A percentile compares a stretch with the other conserved stretches of the same genome.
Conservation (phyloP, 2,888 invertebrate species). For the Antheraea yamamai region DNA sequence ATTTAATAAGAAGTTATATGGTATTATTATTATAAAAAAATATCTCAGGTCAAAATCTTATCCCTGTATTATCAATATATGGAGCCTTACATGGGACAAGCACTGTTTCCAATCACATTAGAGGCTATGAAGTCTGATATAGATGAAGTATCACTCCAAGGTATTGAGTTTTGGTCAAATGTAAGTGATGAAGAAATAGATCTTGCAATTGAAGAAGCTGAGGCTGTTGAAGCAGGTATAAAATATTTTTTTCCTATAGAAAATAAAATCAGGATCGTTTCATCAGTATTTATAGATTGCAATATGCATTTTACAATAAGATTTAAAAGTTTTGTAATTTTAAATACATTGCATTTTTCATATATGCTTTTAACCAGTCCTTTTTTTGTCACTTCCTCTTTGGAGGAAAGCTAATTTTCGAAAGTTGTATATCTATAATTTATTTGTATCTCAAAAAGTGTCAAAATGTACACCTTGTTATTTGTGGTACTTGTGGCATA, state of each 20-base stretch:
- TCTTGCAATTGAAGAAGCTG: slow-evolving; percentile 95
- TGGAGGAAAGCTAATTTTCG: too few relatives aligned
- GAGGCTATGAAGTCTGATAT: slow-evolving; percentile 99
- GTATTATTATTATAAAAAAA: not conserved
- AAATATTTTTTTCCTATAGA: slow-evolving; percentile 15
- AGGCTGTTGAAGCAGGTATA: slow-evolving; percentile 91
- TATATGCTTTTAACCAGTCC: too few relatives aligned
- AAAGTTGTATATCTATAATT: too few relatives aligned
- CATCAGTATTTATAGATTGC: not conserved
- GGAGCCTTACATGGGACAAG: slow-evolving; percentile 99
- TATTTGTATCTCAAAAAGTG: too few relatives aligned
- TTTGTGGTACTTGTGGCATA: too few relatives aligned
- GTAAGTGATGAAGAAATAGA: slow-evolving; percentile 99
- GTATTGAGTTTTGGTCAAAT: slow-evolving; percentile 99
- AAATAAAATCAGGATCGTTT: slow-evolving; percentile 8
- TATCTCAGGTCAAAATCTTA: slow-evolving; percentile 90
- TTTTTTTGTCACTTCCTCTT: too few relatives aligned
- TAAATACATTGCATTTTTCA: not conserved
- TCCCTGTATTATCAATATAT: slow-evolving; percentile 99
- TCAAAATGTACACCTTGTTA: too few relatives aligned
- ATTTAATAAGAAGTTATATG: too few relatives aligned
- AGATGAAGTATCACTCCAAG: slow-evolving; percentile 98
- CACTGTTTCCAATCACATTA: slow-evolving; percentile 97
- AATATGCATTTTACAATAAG: not conserved
- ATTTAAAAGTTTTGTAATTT: not conserved